Evolutionary conservation across 1,140 invertebrate species (phyloP).

Genomic region (Chrysoperla carnea): DNA sequence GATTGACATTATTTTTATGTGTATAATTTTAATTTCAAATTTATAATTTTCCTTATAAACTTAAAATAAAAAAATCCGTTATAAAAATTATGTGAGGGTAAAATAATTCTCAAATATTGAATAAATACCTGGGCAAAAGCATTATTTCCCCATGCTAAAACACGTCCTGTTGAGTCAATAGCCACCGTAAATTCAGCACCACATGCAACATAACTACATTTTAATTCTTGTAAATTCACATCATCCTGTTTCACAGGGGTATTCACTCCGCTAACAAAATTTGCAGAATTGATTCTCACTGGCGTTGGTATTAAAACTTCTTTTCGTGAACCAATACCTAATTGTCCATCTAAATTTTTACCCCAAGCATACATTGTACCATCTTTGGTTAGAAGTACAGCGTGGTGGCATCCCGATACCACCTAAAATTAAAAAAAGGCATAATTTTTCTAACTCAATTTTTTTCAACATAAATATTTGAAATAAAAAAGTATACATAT

Average conservation of each 20-base stretch:
- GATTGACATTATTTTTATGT: too few relatives aligned
- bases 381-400: constrained; percentile 39
- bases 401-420: constrained; percentile 48
- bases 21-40: too few relatives aligned
- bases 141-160: constrained; percentile 47
- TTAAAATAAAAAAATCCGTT: too few relatives aligned
- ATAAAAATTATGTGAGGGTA: too few relatives aligned
- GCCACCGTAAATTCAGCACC: constrained; percentile 56
- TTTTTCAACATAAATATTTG: too few relatives aligned
- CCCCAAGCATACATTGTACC: constrained; percentile 52
- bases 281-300: constrained; percentile 8
- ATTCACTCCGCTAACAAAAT: constrained; percentile 6
- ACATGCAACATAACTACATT: constrained; percentile 32
- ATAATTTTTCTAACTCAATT: neutral
- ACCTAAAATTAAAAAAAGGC: constrained; percentile 23
- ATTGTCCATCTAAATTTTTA: constrained; percentile 47
- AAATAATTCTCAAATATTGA: neutral
- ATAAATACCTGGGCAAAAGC: constrained; percentile 30
- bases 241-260: constrained; percentile 5
- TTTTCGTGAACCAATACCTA: constrained; percentile 39
- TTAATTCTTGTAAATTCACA: constrained; percentile 13
- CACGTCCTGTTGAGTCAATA: constrained; percentile 31
- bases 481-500: too few relatives aligned
- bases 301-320: constrained; percentile 25
- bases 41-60: too few relatives aligned